A percentile compares a stretch with the other conserved stretches of the same genome.
Conservation (phyloP, 2,113 vertebrate genomes). For the Nothocercus julius region DNA sequence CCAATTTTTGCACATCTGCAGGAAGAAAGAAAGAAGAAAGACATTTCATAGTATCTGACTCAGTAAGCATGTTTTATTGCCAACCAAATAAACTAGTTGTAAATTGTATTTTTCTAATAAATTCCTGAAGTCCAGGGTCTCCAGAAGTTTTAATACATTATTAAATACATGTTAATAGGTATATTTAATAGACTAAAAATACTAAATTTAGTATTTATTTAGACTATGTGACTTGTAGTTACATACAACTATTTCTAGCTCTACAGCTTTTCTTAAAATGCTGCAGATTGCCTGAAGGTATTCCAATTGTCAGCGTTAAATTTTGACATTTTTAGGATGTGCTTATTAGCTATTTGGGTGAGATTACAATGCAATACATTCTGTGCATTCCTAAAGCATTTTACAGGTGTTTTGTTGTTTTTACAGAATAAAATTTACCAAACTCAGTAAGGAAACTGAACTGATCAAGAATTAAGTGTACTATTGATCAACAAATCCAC, state of each 20-base stretch:
- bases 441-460: background rate
- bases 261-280: background rate
- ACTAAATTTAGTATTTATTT: background rate
- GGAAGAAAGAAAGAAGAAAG: background rate
- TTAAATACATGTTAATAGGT: background rate
- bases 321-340: background rate
- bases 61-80: background rate
- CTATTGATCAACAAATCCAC: background rate
- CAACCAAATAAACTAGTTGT: background rate
- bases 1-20: background rate
- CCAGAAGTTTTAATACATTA: background rate
- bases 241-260: background rate
- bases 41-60: background rate
- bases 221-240: background rate
- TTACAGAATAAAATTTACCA: constrained; percentile 17
- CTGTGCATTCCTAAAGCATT: background rate
- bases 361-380: background rate
- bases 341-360: constrained; percentile 28
- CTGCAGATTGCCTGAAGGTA: background rate
- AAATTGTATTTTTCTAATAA: background rate
- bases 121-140: background rate
- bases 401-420: background rate
- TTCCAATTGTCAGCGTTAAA: background rate
- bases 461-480: background rate
- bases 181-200: background rate